phyloP scores from a whole-genome alignment of 1,140 invertebrate species.

The Bombus polaris region DNA sequence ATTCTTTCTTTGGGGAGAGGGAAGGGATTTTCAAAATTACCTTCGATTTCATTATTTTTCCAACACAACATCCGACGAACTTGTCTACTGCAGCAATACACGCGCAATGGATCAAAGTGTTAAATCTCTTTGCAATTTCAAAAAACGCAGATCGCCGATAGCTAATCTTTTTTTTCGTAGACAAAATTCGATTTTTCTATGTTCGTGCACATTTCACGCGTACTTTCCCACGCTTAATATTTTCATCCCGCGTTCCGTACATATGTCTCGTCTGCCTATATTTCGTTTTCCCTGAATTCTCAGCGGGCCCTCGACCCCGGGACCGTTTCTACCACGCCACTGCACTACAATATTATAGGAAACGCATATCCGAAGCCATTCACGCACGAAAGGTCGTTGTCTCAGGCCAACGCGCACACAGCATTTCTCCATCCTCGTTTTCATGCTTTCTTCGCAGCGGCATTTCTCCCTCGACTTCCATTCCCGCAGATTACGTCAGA shows the following conservation, averaged over 20 bases:
- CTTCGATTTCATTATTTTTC: too few relatives aligned
- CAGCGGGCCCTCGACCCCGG: conserved; percentile 24
- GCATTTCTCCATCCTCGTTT: not conserved
- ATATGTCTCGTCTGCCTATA: conserved; percentile 3
- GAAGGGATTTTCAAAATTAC: too few relatives aligned
- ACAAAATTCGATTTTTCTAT: not conserved
- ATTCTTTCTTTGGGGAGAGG: accelerated
- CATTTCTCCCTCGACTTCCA: conserved; percentile 19
- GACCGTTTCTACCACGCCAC: conserved; percentile 12
- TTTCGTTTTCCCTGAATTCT: conserved; percentile 14
- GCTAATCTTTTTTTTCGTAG: not conserved
- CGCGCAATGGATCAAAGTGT: too few relatives aligned
- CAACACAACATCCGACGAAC: too few relatives aligned
- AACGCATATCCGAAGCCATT: conserved; percentile 46
- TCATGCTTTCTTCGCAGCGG: conserved; percentile 34
- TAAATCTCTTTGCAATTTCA: not conserved
- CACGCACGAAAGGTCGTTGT: conserved; percentile 49
- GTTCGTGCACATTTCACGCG: not conserved
- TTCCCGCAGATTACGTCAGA: conserved; percentile 65
- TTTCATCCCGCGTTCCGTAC: conserved; percentile 14
- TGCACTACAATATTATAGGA: conserved; percentile 29
- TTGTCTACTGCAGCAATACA: too few relatives aligned
- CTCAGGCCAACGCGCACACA: conserved; percentile 32
- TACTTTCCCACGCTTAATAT: conserved; percentile 5
- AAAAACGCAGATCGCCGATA: not conserved